Base-by-base conservation (phyloP, 2,888 invertebrate species). In the Xestia rhomboidea region DNA sequence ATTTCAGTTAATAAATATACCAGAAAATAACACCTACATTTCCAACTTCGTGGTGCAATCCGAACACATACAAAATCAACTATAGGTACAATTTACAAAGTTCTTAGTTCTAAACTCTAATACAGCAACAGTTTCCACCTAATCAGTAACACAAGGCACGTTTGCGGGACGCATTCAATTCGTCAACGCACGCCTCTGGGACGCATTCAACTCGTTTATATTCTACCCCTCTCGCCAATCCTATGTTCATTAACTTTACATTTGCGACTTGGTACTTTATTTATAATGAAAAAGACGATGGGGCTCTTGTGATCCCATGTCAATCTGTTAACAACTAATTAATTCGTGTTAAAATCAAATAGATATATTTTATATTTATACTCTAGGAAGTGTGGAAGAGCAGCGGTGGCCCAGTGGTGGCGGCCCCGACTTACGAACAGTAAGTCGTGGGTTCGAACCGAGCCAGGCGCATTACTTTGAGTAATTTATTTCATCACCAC, bases 171-270 rank as follows among this genome's bases (percentile, higher is more conserved):
- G 67, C 62, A 68, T 68, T 82, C 46, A 76, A 67, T 62, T 68
- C 76, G 62, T 54, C 67, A 63, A 76, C 75, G 68, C 67, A 83
- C 80, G 72, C 57, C 51, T 54, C 30, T 6, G 67, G 60, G 81
- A 46, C 84, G 60, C 64, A 69, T 84, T 62, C 24, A 24, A 1
- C 69, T 81, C 60, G 1, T 84, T 81, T 76, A 44, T 60, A 84
- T 83, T 83, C 83, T 6, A 27, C 34, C 15, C 69, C 51, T 51
- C 13, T 1, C 44, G 60, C 44, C 69, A 70, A 84, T 76, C 51
- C 34, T 49, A 57, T 34, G 60, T 84, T 80, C 76, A 84, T 83
- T 83, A 84, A 73, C 72, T 84, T 73, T 60, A 46, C 70, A 73
- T 84, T 75, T 66, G 27, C 49, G 44, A 68, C 5, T 21, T 64